Evolutionary conservation across 2,113 vertebrate species (phyloP).

Genomic region (Neolamprologus brichardi): DNA sequence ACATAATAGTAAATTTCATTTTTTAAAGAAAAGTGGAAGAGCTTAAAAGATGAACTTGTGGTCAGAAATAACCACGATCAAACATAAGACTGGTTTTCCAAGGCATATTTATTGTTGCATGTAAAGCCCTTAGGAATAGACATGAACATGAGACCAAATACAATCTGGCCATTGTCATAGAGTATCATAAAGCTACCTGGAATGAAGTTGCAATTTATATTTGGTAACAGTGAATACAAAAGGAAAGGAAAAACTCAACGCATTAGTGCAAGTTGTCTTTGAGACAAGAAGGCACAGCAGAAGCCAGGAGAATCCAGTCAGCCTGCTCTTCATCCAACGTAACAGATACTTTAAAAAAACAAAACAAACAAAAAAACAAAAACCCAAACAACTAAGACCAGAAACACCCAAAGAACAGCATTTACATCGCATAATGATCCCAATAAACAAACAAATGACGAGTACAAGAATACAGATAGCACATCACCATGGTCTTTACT

Average conservation of each 20-base stretch:
- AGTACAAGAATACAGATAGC: slow-evolving; percentile 24
- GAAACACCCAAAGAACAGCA: slow-evolving; percentile 17
- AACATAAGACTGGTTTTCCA: slow-evolving; percentile 39
- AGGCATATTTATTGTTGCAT: slow-evolving; percentile 60
- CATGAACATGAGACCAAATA: slow-evolving; percentile 71
- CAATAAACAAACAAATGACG: slow-evolving; percentile 30
- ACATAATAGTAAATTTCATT: background rate
- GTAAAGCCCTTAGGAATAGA: slow-evolving; percentile 72
- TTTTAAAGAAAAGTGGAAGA: background rate
- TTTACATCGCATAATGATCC: slow-evolving; percentile 25
- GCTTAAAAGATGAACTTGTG: background rate
- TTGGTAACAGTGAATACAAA: slow-evolving; percentile 54
- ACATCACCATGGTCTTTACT: background rate
- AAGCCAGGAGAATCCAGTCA: slow-evolving; percentile 32
- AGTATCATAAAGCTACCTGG: slow-evolving; percentile 60
- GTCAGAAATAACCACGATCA: background rate
- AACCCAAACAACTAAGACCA: background rate
- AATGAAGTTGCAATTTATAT: slow-evolving; percentile 49
- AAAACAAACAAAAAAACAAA: background rate
- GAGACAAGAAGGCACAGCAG: slow-evolving; percentile 48
- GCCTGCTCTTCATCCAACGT: slow-evolving; percentile 20
- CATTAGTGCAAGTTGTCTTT: slow-evolving; percentile 1
- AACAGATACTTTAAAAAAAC: background rate
- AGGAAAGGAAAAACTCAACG: slow-evolving; percentile 25
- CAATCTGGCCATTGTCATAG: slow-evolving; percentile 62